Evolutionary conservation across 2,113 vertebrate genomes (phyloP), one percentile per base, ranked within the genome.

Genomic region (Oreocharis arfaki): DNA sequence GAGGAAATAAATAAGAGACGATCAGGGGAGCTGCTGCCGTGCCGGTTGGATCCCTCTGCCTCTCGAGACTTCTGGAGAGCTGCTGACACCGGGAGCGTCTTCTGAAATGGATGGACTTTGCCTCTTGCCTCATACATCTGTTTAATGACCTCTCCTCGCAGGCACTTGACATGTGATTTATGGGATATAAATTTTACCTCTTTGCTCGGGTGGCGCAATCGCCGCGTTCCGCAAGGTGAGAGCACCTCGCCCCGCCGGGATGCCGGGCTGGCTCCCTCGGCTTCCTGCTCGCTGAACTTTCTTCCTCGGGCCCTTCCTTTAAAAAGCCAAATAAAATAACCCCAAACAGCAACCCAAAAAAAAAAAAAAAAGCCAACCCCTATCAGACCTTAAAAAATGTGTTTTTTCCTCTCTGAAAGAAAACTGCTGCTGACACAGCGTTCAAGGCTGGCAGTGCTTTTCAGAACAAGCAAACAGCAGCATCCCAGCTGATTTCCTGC

Each of bases 81-180:
- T 94, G 93, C 93, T 95, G 96, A 90, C 93, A 94, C 68, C 16
- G 79, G 94, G 90, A 95, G 77, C 30, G 19, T 94, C 94, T 94
- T 37, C 87, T 61, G 67, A 95, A 95, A 97, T 94, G 89, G 95
- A 97, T 96, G 89, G 94, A 92, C 93, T 93, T 96, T 95, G 94
- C 94, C 94, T 96, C 93, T 96, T 86, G 94, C 89, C 96, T 97
- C 93, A 90, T 96, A 95, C 94, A 96, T 96, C 97, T 97, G 96
- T 85, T 95, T 96, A 97, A 97, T 92, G 96, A 96, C 94, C 96
- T 92, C 95, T 96, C 92, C 93, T 95, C 47, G 67, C 73, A 89
- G 95, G 90, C 91, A 94, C 93, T 94, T 84, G 93, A 90, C 94
- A 79, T 3, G 78, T 93, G 90, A 96, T 96, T 95, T 93, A 96